phyloP scores from a whole-genome alignment of 2,888 invertebrate species.

The Acronicta leporina region DNA sequence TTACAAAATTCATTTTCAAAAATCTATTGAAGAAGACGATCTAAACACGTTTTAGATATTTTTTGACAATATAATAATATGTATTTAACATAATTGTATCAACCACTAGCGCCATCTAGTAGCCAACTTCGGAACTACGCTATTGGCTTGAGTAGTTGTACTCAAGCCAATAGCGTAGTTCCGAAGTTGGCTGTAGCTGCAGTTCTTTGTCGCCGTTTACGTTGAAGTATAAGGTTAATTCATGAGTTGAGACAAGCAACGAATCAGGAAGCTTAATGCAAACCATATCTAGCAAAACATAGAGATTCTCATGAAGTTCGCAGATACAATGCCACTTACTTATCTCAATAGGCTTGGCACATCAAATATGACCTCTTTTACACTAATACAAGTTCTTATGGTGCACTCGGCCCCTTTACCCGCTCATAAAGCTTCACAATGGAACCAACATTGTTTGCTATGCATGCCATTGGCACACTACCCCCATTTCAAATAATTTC shows the following conservation, averaged over 20 bases:
- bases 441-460: conserved; percentile 50
- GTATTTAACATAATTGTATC: background rate
- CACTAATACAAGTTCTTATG: conserved; percentile 24
- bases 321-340: conserved; percentile 2
- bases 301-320: conserved; percentile 1
- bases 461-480: conserved; percentile 45
- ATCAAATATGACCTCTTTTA: conserved; percentile 43
- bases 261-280: no score
- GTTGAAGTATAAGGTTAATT: no score
- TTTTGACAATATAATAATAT: no score
- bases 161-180: no score
- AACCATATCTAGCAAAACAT: no score
- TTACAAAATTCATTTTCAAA: no score
- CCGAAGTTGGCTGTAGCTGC: no score
- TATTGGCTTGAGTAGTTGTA: background rate
- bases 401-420: conserved; percentile 35
- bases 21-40: no score
- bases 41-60: no score
- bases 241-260: no score
- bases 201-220: background rate
- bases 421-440: conserved; percentile 49
- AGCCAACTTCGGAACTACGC: background rate
- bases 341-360: conserved; percentile 16
- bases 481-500: conserved; percentile 46
- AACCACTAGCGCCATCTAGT: background rate